A percentile compares a stretch with the other conserved stretches of the same genome.
These are phyloP conservation scores for Cotesia typhae DNA, from an alignment of 1,140 invertebrate species.

Conservation along the genomic window DNA sequence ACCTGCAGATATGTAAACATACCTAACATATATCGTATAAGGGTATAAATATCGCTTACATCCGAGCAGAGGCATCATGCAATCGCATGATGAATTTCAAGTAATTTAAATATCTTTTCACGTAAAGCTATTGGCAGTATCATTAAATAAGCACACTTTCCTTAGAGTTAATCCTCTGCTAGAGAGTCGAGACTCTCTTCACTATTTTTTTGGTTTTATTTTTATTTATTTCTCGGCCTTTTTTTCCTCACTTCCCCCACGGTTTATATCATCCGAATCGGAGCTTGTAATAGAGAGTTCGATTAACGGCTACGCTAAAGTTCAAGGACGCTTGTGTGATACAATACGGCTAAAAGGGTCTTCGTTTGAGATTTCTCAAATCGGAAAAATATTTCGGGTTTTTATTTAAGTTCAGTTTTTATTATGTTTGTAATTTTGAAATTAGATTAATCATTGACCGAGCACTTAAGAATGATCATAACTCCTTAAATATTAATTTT, in stretches of 20 bases:
- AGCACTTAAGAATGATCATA: no score
- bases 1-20: no score
- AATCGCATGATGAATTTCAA: slow-evolving; percentile 40
- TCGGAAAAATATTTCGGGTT: no score
- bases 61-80: slow-evolving; percentile 13
- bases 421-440: no score
- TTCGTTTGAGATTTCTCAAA: no score
- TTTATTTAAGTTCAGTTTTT: no score
- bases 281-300: slow-evolving; percentile 32
- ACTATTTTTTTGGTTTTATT: neutral
- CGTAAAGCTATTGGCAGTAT: slow-evolving; percentile 13
- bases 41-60: neutral
- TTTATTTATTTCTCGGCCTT: slow-evolving; percentile 1
- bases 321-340: slow-evolving; percentile 35
- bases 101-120: slow-evolving; percentile 42
- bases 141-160: neutral
- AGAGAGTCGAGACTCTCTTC: no score
- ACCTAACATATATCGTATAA: no score
- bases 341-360: slow-evolving; percentile 17
- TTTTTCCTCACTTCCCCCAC: slow-evolving; percentile 1
- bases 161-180: neutral
- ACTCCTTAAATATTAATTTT: no score
- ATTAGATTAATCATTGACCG: no score
- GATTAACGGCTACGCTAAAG: slow-evolving; percentile 39
- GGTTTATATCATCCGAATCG: slow-evolving; percentile 11